Percentiles rank a stretch among this genome's conserved stretches.
Conservation (phyloP, 2,113 vertebrate species). For the Mystacornis crossleyi region DNA sequence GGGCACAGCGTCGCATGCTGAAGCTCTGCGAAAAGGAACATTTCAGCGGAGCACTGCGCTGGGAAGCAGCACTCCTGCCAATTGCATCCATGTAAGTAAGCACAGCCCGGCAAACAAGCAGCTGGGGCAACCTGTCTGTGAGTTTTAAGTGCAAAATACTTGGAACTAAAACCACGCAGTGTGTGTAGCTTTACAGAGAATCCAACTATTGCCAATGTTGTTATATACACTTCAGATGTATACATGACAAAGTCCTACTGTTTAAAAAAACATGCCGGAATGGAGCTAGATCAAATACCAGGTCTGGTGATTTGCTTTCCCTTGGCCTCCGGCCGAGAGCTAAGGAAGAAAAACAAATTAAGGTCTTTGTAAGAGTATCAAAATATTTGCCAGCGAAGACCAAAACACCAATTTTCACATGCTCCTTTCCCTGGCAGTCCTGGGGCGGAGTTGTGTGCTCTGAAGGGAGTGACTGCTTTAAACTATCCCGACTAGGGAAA, state of each 20-base stretch:
- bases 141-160: not conserved
- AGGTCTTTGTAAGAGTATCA: slow-evolving; percentile 13
- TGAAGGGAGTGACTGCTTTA: not conserved
- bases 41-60: not conserved
- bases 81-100: not conserved
- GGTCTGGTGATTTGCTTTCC: not conserved
- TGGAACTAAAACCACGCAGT: not conserved
- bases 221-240: not conserved
- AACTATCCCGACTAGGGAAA: not conserved
- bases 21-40: not conserved
- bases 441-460: not conserved
- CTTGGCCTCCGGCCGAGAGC: not conserved
- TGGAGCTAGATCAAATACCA: slow-evolving; percentile 15
- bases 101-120: not conserved
- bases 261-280: not conserved
- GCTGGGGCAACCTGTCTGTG: slow-evolving; percentile 15
- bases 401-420: slow-evolving; percentile 4
- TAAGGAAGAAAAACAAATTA: slow-evolving; percentile 41
- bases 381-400: slow-evolving; percentile 14
- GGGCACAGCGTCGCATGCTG: not conserved
- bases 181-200: not conserved
- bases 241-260: not conserved
- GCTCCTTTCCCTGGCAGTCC: not conserved
- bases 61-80: not conserved
- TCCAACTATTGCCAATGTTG: not conserved